phyloP scores from a whole-genome alignment of 1,140 invertebrate genomes.

The Sinella curviseta region DNA sequence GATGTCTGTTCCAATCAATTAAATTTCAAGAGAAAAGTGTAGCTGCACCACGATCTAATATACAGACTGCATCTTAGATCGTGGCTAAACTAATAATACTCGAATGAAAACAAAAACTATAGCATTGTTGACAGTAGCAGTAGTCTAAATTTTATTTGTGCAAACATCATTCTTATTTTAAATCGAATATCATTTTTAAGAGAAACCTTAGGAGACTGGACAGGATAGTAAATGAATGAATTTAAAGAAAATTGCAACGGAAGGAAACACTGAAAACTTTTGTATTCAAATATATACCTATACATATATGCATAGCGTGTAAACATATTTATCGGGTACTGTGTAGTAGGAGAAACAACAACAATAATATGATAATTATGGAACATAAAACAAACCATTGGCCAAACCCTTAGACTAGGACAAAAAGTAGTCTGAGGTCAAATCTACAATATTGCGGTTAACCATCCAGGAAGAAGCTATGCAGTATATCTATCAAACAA shows the following conservation, averaged over 20 bases:
- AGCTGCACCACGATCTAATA: too few species aligned
- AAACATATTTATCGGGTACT: not conserved
- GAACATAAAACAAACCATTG: not conserved
- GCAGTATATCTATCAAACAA: not conserved
- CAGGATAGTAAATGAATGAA: not conserved
- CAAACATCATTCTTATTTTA: too few species aligned
- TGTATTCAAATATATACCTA: too few species aligned
- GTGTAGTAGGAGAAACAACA: not conserved
- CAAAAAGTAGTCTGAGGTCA: too few species aligned
- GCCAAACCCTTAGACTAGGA: too few species aligned
- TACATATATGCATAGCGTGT: not conserved
- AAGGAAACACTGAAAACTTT: not conserved
- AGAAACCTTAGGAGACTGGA: not conserved
- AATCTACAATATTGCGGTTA: too few species aligned
- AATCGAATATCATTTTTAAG: not conserved
- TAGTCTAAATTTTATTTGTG: not conserved
- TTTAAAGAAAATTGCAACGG: not conserved
- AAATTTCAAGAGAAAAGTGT: too few species aligned
- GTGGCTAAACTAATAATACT: not conserved
- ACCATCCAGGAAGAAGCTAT: not conserved
- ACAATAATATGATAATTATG: not conserved
- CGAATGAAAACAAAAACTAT: not conserved
- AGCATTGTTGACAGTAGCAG: not conserved
- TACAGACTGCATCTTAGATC: not conserved
- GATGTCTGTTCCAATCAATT: too few species aligned